phyloP scores from a whole-genome alignment of 35 echinoderm and acorn worm genomes.

The Apostichopus japonicus region DNA sequence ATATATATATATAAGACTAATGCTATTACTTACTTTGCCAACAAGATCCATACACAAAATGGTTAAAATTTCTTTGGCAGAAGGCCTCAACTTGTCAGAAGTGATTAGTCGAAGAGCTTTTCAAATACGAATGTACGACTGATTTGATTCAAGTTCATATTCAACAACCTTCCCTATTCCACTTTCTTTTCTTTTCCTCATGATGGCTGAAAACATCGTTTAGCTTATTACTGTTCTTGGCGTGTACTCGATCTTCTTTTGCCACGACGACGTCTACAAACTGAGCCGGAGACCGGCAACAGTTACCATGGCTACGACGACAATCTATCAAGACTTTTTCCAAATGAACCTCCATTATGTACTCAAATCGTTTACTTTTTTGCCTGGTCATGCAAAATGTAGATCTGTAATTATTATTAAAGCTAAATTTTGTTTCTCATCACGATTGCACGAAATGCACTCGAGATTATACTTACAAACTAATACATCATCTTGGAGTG shows the following conservation, averaged over 20 bases:
- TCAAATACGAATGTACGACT: neutral
- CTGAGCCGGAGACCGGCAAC: neutral
- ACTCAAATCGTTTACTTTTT: neutral
- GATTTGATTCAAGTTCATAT: neutral
- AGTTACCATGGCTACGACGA: slow-evolving; percentile 21
- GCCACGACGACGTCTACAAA: neutral
- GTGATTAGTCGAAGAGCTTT: no score
- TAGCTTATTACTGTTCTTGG: neutral
- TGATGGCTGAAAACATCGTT: neutral
- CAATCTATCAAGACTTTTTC: neutral
- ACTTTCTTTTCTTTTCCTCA: neutral
- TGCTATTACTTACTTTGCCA: neutral
- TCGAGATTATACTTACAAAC: no score
- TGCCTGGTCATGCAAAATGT: no score
- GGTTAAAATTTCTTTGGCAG: neutral
- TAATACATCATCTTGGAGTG: no score
- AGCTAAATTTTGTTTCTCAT: no score
- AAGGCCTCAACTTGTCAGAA: no score
- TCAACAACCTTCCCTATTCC: neutral
- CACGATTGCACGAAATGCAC: no score
- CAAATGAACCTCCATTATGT: neutral
- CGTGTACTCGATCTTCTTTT: neutral
- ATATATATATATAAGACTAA: no score
- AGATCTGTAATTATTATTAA: no score
- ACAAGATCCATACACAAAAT: neutral